Conservation (phyloP, 2,797 vertebrate genomes). For the Lateolabrax maculatus region DNA sequence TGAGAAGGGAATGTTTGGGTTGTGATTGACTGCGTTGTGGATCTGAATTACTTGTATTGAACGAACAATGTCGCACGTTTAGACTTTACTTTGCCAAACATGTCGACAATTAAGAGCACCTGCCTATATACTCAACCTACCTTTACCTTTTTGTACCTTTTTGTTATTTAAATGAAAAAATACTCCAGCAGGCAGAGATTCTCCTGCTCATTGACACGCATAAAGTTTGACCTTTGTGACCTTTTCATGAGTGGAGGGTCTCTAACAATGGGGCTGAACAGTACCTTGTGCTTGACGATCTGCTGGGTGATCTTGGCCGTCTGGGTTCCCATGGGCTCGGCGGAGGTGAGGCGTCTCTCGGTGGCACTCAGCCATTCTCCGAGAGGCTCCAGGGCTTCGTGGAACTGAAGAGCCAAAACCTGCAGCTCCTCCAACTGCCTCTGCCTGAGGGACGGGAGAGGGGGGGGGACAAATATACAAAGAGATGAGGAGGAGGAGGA, state of each 20-base stretch:
- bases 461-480: neutral
- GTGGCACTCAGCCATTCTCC: slow-evolving; percentile 95
- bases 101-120: neutral
- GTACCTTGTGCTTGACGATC: slow-evolving; percentile 97
- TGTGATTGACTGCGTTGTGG: slow-evolving; percentile 2
- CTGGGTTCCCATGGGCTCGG: slow-evolving; percentile 97
- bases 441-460: slow-evolving; percentile 84
- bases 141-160: neutral
- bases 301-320: slow-evolving; percentile 97
- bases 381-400: slow-evolving; percentile 95
- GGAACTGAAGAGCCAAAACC: slow-evolving; percentile 96
- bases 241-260: neutral
- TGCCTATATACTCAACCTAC: neutral
- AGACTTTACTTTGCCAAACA: neutral
- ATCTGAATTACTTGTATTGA: no score
- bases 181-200: neutral
- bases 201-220: neutral
- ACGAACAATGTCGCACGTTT: neutral
- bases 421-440: slow-evolving; percentile 96
- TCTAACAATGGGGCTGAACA: neutral
- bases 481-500: neutral
- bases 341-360: slow-evolving; percentile 94
- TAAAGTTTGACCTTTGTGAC: neutral
- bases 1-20: neutral
- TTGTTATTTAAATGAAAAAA: neutral